Evolutionary conservation across 2,113 vertebrate species (phyloP), one percentile per base, ranked within the genome.

Genomic region (Saiga tatarica): DNA sequence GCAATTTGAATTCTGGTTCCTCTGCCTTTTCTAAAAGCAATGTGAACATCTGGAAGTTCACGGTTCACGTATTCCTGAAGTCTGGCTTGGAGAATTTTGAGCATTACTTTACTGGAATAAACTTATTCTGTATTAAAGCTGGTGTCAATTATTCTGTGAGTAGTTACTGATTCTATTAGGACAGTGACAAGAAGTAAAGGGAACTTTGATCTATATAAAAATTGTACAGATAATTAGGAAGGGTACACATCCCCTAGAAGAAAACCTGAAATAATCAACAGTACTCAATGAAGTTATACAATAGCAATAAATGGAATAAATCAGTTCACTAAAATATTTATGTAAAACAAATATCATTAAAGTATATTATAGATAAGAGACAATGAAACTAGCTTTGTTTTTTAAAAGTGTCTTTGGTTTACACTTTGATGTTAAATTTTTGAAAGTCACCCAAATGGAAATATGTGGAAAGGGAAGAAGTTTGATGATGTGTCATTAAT

Each of bases 241-340:
- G 12, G 30, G 6, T 62, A 76, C 3, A 55, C 42, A 74, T 92
- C 8, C 10, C 10, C 19, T 50, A n/a, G 59, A 95, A 95, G 0
- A n/a, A 28, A 87, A 25, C 93, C 94, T 96, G 47, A 97, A 93
- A 97, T n/a, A 87, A 67, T 57, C 90, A 92, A 30, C 13, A 97
- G 55, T 28, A 39, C 53, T 79, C 45, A 64, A 45, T 96, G 86
- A 55, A 93, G 87, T 89, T 85, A 11, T 8, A 50, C 1, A 85
- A 33, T 16, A 96, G 45, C 21, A 47, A 39, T 50, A 96, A 87
- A 60, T 1, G 0, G 10, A 39, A 87, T 88, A 33, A 59, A 67
- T 28, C 14, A 21, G 25, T 82, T 90, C 85, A 86, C 62, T 86
- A 50, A 97, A 85, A 52, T 91, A 91, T 82, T 4, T 42, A 50